These are phyloP conservation scores for Ispidina lecontei DNA, from an alignment of 2,797 vertebrate species.

Conservation along the genomic window DNA sequence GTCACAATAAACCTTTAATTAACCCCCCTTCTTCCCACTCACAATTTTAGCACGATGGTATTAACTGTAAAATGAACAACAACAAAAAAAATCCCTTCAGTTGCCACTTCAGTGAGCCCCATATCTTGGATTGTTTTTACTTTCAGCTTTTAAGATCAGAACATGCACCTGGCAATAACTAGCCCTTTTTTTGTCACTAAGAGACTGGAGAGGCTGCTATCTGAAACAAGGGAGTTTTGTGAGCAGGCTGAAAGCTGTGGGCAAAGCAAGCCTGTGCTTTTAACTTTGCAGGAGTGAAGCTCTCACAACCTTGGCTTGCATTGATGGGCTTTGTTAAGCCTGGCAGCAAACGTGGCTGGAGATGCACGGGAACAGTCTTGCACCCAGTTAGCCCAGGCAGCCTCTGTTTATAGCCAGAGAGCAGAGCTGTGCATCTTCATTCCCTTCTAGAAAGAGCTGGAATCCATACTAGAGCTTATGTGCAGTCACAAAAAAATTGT, in stretches of 20 bases:
- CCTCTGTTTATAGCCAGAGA: background rate
- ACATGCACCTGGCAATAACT: background rate
- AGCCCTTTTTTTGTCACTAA: background rate
- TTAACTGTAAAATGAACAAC: background rate
- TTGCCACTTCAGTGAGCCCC: background rate
- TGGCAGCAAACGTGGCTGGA: background rate
- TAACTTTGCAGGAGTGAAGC: background rate
- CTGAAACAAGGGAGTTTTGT: background rate
- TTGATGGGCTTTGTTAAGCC: constrained; percentile 44
- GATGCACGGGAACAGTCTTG: background rate
- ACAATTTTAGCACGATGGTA: background rate
- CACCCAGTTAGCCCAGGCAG: background rate
- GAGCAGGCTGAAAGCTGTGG: background rate
- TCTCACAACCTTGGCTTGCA: constrained; percentile 9
- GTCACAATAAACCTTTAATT: background rate
- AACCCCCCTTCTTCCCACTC: background rate
- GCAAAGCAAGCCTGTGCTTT: background rate
- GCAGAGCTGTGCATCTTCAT: background rate
- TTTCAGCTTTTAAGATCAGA: constrained; percentile 7
- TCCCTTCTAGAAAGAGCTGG: background rate
- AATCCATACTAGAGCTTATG: background rate
- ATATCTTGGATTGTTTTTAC: background rate
- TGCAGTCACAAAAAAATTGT: background rate
- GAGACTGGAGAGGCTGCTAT: background rate
- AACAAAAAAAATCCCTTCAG: background rate